A percentile compares a stretch with the other conserved stretches of the same genome.
These are phyloP conservation scores for Cottus gobio DNA, from an alignment of 2,113 vertebrate genomes.

Conservation along the genomic window DNA sequence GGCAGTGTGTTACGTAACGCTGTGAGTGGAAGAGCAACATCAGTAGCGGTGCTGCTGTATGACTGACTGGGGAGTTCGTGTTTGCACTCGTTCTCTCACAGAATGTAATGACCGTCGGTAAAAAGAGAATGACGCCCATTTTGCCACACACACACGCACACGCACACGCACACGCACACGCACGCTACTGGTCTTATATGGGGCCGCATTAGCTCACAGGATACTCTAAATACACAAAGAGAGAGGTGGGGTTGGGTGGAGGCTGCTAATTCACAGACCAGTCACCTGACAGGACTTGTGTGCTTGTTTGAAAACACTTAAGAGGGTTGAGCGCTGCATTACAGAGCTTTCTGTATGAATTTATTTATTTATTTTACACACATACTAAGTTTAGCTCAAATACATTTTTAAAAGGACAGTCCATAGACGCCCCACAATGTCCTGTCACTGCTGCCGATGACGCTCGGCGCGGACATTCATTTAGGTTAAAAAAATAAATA, in stretches of 20 bases:
- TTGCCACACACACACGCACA: conserved; percentile 12
- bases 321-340: conserved; percentile 13
- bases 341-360: background rate
- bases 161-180: background rate
- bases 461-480: background rate
- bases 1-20: background rate
- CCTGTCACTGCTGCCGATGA: background rate
- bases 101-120: conserved; percentile 18
- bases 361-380: too few species aligned
- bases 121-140: conserved; percentile 29
- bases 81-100: background rate
- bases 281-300: conserved; percentile 20
- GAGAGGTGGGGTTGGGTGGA: background rate
- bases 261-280: too few species aligned
- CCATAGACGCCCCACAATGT: background rate
- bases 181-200: conserved; percentile 23
- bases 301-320: background rate
- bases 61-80: conserved; percentile 1
- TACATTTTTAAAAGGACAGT: background rate
- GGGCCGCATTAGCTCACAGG: conserved; percentile 32
- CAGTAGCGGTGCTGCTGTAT: background rate
- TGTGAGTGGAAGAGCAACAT: too few species aligned
- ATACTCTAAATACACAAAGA: conserved; percentile 47
- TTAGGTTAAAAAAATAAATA: background rate
- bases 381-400: background rate